Evolutionary conservation across 2,888 invertebrate species (phyloP).

Genomic region (Hirtodrosophila cameraria): DNA sequence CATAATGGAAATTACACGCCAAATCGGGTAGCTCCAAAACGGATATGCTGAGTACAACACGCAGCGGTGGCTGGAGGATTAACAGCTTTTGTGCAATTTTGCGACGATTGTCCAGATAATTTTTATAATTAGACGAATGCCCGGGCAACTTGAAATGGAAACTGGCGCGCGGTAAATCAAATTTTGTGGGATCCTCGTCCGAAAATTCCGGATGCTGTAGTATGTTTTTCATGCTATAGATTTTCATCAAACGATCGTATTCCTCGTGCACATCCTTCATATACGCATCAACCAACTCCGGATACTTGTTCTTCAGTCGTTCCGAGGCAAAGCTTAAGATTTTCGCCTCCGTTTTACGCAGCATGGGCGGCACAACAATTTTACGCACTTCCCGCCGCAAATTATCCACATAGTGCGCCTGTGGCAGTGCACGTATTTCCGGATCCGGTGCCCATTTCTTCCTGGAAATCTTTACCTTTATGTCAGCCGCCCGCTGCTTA

Average conservation of each 20-base stretch:
- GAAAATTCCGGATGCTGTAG: conserved; percentile 86
- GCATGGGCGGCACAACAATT: conserved; percentile 87
- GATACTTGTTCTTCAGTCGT: conserved; percentile 86
- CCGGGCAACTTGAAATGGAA: conserved; percentile 87
- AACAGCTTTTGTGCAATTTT: conserved; percentile 86
- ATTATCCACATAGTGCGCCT: conserved; percentile 85
- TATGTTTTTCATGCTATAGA: conserved; percentile 87
- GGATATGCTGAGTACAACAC: conserved; percentile 83
- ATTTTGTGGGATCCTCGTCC: conserved; percentile 84
- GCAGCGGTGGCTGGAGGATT: conserved; percentile 87
- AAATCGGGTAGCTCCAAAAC: conserved; percentile 82
- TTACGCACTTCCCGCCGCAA: conserved; percentile 86
- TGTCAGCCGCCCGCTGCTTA: conserved; percentile 80
- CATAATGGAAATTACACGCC: conserved; percentile 81
- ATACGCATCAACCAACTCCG: conserved; percentile 85
- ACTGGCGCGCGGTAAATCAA: conserved; percentile 80
- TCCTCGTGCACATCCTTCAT: conserved; percentile 85
- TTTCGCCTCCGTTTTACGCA: conserved; percentile 86
- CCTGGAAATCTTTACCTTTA: conserved; percentile 79
- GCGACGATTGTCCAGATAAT: conserved; percentile 86
- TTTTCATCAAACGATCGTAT: conserved; percentile 87
- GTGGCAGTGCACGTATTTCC: conserved; percentile 85
- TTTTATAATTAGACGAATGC: conserved; percentile 86
- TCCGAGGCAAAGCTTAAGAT: conserved; percentile 86
- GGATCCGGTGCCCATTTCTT: conserved; percentile 80